A percentile compares a stretch with the other conserved stretches of the same genome.
phyloP scores from a whole-genome alignment of 2,888 invertebrate genomes.

The Tenthredo livida region DNA sequence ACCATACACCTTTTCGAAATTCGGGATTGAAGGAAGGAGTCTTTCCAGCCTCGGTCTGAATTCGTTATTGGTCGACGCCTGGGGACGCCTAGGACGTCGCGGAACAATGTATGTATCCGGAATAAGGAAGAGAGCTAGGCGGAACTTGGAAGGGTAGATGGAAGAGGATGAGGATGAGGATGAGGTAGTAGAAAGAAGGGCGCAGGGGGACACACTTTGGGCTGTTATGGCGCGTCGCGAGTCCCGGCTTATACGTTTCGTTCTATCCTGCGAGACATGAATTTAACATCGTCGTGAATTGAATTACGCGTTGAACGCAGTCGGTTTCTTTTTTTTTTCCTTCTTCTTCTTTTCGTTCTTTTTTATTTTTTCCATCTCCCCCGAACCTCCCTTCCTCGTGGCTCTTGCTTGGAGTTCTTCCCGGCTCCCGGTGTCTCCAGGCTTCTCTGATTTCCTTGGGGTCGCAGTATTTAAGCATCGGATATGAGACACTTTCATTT shows the following conservation, averaged over 20 bases:
- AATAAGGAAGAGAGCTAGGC: constrained; percentile 25
- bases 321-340: neutral
- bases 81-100: constrained; percentile 42
- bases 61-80: constrained; percentile 50
- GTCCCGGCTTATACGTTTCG: constrained; percentile 52
- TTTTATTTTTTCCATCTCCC: neutral
- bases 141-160: constrained; percentile 4
- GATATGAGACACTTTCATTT: constrained; percentile 37
- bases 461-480: constrained; percentile 61
- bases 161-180: neutral
- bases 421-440: constrained; percentile 54
- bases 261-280: constrained; percentile 57
- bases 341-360: neutral
- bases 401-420: neutral
- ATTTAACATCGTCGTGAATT: constrained; percentile 60
- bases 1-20: constrained; percentile 18
- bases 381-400: neutral
- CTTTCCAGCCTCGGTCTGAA: constrained; percentile 36
- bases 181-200: neutral
- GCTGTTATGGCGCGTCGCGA: constrained; percentile 46
- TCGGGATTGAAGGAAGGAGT: constrained; percentile 15
- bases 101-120: constrained; percentile 45
- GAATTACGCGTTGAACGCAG: constrained; percentile 59
- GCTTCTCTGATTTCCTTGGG: constrained; percentile 64
- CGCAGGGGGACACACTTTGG: constrained; percentile 31